A percentile compares a stretch with the other conserved stretches of the same genome.
Conservation (phyloP, 2,797 vertebrate genomes). For the Etheostoma perlongum region DNA sequence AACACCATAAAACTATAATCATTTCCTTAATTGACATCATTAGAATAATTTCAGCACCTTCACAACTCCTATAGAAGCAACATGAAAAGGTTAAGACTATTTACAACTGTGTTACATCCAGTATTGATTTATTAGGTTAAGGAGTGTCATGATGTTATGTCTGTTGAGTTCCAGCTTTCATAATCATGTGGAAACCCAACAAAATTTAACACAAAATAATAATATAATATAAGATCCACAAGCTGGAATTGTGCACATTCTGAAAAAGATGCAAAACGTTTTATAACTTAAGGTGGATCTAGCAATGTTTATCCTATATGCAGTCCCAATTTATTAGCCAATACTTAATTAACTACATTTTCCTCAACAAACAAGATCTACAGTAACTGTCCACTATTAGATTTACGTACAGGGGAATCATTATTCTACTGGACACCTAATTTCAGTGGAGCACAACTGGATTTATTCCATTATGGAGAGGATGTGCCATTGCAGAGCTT, state of each 20-base stretch:
- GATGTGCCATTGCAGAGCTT: conserved; percentile 34
- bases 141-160: neutral
- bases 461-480: conserved; percentile 53
- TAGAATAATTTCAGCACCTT: neutral
- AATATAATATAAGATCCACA: neutral
- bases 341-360: conserved; percentile 34
- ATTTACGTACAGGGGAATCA: conserved; percentile 42
- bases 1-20: neutral
- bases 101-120: neutral
- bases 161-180: neutral
- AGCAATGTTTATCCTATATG: conserved; percentile 6
- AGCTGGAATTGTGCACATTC: neutral
- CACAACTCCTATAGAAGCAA: neutral
- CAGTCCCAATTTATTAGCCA: conserved; percentile 15
- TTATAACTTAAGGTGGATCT: neutral
- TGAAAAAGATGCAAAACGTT: neutral
- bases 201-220: neutral
- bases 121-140: neutral
- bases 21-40: neutral
- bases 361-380: conserved; percentile 37
- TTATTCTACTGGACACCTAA: conserved; percentile 42
- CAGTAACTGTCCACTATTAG: conserved; percentile 18
- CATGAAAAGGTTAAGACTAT: neutral
- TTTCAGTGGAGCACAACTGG: conserved; percentile 43
- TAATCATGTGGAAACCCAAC: neutral